Evolutionary conservation across 2,113 vertebrate species (phyloP), one percentile per base, ranked within the genome.

Genomic region (Sylvilagus bachmani): DNA sequence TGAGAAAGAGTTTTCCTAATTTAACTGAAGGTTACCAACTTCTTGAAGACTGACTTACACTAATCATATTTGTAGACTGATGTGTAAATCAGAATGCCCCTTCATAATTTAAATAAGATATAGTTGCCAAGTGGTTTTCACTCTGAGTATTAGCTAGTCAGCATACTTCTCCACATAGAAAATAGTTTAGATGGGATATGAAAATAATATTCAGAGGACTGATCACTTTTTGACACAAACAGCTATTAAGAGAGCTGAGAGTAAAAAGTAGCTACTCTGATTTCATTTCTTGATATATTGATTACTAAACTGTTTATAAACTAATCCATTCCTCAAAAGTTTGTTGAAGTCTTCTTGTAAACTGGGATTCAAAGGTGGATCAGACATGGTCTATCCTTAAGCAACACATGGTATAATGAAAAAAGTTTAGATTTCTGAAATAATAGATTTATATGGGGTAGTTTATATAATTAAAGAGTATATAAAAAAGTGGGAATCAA

Each of bases 231-330:
- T 89, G 58, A 67, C 64, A 92, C 13, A 85, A 74, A 74, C 92
- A 44, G 13, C 70, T 61, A 53, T 29, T 12, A 44, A 85, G 77
- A 87, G 24, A 61, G 66, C 67, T 24, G 14, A 86, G n/a, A 31
- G 49, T 92, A 33, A 61, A 80, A 33, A 64, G 81, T 27, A 71
- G 53, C 4, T 81, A 92, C n/a, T 27, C 49, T 71, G 64, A 92
- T 80, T 64, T 66, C 2, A 75, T 87, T 87, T 3, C 2, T 51
- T 74, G 8, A 53, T 71, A 44, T 53, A 71, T 80, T 90, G 78
- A 84, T 75, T 85, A 87, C 81, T 88, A 90, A 94, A 67, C 49
- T 78, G 16, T 49, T 74, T 71, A 86, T 95, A 5, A 61, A n/a
- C 10, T 14, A 55, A 64, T 88, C 92, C 10, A 61, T 75, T 90